phyloP scores from a whole-genome alignment of 2,113 vertebrate genomes.

The Jaculus jaculus region DNA sequence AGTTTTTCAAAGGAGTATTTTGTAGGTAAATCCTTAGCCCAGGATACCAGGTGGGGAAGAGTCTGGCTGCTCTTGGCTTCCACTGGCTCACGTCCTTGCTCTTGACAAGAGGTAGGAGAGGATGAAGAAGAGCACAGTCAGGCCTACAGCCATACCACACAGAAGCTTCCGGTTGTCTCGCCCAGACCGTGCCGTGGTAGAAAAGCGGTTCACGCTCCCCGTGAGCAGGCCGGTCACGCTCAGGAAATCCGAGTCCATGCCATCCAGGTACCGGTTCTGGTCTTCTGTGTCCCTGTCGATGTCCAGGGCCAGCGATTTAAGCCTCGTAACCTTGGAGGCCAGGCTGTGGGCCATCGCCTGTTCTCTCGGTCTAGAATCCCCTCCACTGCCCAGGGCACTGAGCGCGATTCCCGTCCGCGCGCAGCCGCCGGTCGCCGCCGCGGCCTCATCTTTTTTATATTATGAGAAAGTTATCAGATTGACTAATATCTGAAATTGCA shows the following conservation, averaged over 20 bases:
- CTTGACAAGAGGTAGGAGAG: conserved; percentile 92
- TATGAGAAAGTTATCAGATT: no score
- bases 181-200: conserved; percentile 92
- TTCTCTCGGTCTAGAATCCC: conserved; percentile 95
- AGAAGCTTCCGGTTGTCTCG: conserved; percentile 94
- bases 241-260: conserved; percentile 95
- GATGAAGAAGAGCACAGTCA: conserved; percentile 92
- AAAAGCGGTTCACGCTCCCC: conserved; percentile 96
- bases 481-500: no score
- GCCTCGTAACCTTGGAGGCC: conserved; percentile 93
- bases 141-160: conserved; percentile 89
- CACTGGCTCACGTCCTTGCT: conserved; percentile 86
- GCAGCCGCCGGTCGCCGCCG: no score
- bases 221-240: conserved; percentile 93
- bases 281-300: conserved; percentile 95
- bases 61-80: background rate
- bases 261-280: conserved; percentile 94
- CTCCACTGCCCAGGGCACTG: conserved; percentile 86
- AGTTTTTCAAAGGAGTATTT: conserved; percentile 5
- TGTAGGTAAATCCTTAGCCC: background rate
- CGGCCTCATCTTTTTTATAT: no score
- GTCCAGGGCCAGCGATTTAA: conserved; percentile 96
- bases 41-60: background rate
- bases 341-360: conserved; percentile 92
- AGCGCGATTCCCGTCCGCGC: no score